phyloP scores from a whole-genome alignment of 2,797 vertebrate genomes.

The Ctenopoma multispine region DNA sequence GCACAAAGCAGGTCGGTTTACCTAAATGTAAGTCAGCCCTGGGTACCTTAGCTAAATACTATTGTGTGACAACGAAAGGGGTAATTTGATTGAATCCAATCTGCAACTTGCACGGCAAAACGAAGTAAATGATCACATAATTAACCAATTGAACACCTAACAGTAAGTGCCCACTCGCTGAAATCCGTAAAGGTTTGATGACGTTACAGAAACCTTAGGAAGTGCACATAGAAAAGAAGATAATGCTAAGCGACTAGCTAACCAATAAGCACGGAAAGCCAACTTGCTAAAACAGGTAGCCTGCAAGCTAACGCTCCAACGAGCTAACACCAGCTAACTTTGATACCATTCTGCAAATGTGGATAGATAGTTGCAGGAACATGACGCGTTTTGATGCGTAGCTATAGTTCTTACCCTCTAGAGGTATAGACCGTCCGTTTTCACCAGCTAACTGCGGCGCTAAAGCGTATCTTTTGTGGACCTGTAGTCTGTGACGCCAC shows the following conservation, averaged over 20 bases:
- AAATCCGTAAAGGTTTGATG: background rate
- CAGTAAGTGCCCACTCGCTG: rapidly evolving
- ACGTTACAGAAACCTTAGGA: background rate
- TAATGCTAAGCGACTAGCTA: slow-evolving; percentile 28
- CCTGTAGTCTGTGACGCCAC: slow-evolving; percentile 17
- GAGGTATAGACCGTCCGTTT: background rate
- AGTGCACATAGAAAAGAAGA: background rate
- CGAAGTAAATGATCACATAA: background rate
- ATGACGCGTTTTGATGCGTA: rapidly evolving
- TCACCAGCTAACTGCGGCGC: background rate
- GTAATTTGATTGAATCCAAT: slow-evolving; percentile 8
- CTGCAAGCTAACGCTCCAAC: slow-evolving; percentile 50
- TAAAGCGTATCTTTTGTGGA: slow-evolving; percentile 8
- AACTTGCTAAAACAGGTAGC: slow-evolving; percentile 54
- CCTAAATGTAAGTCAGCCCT: background rate
- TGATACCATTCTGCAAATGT: background rate
- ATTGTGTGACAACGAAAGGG: background rate
- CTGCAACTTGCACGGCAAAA: slow-evolving; percentile 3
- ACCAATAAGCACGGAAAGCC: slow-evolving; percentile 25
- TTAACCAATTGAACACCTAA: background rate
- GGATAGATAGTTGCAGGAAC: background rate
- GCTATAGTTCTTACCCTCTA: slow-evolving; percentile 32
- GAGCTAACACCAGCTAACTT: slow-evolving; percentile 36
- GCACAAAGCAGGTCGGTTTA: background rate
- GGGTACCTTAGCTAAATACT: background rate